phyloP scores from a whole-genome alignment of 64 coral and sea anemone genomes.

The Montipora efflorescens region DNA sequence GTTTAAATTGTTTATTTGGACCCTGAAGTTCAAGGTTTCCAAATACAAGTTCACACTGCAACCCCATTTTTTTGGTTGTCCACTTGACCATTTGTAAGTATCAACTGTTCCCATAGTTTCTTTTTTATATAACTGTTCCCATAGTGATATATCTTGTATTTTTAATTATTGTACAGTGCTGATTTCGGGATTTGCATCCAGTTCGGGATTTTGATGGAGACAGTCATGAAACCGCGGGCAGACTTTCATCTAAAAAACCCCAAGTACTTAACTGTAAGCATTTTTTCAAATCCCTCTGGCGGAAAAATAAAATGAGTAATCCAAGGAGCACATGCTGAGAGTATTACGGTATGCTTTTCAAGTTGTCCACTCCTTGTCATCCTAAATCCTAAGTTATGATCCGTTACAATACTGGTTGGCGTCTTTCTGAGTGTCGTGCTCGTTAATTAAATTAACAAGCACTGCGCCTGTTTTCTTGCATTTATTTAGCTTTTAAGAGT shows the following conservation, averaged over 20 bases:
- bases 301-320: neutral
- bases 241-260: neutral
- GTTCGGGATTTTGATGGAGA: too few relatives aligned
- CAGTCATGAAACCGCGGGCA: too few relatives aligned
- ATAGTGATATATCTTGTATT: neutral
- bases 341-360: neutral
- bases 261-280: neutral
- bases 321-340: too few relatives aligned
- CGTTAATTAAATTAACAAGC: too few relatives aligned
- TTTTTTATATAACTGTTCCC: neutral
- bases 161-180: neutral
- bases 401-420: neutral
- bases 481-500: too few relatives aligned
- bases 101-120: neutral
- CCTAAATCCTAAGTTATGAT: neutral
- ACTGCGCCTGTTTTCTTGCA: too few relatives aligned
- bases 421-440: neutral
- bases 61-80: too few relatives aligned
- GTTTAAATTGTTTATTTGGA: neutral
- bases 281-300: neutral
- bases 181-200: too few relatives aligned
- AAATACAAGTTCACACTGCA: too few relatives aligned
- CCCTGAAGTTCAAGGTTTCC: neutral
- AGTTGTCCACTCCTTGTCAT: neutral
- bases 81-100: neutral